Conservation (phyloP, 2,113 vertebrate genomes). For the Geococcyx californianus region DNA sequence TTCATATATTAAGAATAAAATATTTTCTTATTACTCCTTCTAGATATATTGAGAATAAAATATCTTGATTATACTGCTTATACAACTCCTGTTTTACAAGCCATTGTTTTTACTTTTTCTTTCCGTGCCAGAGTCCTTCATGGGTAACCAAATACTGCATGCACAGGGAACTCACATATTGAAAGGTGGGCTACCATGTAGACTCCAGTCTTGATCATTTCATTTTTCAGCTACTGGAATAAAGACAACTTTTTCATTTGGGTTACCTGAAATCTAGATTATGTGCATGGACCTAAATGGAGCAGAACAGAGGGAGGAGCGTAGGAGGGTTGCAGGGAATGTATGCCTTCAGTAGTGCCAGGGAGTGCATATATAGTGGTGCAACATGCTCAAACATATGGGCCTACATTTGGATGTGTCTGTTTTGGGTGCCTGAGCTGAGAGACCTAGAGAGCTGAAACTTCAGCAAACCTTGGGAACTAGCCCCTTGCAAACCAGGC, state of each 20-base stretch:
- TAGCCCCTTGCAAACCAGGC: not conserved
- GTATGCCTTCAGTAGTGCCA: constrained; percentile 63
- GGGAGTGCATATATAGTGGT: constrained; percentile 68
- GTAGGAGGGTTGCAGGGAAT: constrained; percentile 63
- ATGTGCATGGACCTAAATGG: constrained; percentile 58
- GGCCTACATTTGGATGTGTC: constrained; percentile 59
- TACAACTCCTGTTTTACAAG: not conserved
- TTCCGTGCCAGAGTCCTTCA: not conserved
- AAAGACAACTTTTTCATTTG: constrained; percentile 15
- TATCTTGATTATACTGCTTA: not conserved
- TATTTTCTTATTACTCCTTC: not conserved
- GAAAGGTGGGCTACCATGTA: not conserved
- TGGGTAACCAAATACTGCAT: not conserved
- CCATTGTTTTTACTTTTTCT: not conserved
- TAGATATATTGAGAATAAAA: too few relatives aligned
- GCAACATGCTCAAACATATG: constrained; percentile 72
- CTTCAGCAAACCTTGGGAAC: constrained; percentile 36
- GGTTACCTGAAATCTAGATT: constrained; percentile 63
- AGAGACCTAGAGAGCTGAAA: constrained; percentile 63
- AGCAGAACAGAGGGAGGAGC: constrained; percentile 64
- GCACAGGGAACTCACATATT: not conserved
- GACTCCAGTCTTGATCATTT: not conserved
- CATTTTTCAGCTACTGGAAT: not conserved
- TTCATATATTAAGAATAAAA: not conserved
- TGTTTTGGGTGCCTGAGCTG: constrained; percentile 55